phyloP scores from a whole-genome alignment of 2,888 invertebrate species.

The Pycnomerus fuliginosus region DNA sequence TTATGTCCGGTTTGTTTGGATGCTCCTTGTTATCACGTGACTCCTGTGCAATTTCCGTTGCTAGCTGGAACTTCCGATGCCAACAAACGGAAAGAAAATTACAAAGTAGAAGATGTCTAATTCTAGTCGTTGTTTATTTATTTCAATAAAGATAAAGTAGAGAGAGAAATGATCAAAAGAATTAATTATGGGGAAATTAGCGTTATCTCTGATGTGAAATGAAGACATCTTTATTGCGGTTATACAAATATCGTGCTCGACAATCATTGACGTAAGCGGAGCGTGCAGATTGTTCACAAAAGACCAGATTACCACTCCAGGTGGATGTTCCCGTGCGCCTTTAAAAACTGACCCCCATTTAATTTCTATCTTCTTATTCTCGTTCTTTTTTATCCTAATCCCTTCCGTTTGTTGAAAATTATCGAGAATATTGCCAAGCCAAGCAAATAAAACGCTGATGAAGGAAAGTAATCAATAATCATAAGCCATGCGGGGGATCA shows the following conservation, averaged over 20 bases:
- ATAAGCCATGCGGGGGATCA: not conserved
- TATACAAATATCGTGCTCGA: slow-evolving; percentile 44
- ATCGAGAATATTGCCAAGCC: slow-evolving; percentile 10
- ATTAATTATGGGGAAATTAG: slow-evolving; percentile 1
- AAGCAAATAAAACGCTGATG: slow-evolving; percentile 20
- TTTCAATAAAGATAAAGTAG: slow-evolving; percentile 26
- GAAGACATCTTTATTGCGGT: slow-evolving; percentile 6
- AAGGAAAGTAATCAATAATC: slow-evolving; percentile 14
- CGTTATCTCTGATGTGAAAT: slow-evolving; percentile 8
- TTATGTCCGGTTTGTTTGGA: slow-evolving; percentile 48
- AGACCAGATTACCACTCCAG: slow-evolving; percentile 42
- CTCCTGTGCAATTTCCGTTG: slow-evolving; percentile 26
- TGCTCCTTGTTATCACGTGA: slow-evolving; percentile 43
- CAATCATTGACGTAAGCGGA: slow-evolving; percentile 42
- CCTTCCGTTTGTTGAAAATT: slow-evolving; percentile 13
- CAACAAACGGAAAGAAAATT: slow-evolving; percentile 6
- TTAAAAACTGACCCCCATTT: slow-evolving; percentile 38
- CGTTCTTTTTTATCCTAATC: slow-evolving; percentile 11
- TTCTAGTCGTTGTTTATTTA: not conserved
- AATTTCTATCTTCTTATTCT: slow-evolving; percentile 26
- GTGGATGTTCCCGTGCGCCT: slow-evolving; percentile 39
- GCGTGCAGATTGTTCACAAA: slow-evolving; percentile 43
- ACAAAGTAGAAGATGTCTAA: not conserved
- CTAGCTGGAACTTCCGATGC: slow-evolving; percentile 9
- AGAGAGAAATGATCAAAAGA: slow-evolving; percentile 46